phyloP scores from a whole-genome alignment of 2,797 vertebrate genomes.

The Gorsachius magnificus region DNA sequence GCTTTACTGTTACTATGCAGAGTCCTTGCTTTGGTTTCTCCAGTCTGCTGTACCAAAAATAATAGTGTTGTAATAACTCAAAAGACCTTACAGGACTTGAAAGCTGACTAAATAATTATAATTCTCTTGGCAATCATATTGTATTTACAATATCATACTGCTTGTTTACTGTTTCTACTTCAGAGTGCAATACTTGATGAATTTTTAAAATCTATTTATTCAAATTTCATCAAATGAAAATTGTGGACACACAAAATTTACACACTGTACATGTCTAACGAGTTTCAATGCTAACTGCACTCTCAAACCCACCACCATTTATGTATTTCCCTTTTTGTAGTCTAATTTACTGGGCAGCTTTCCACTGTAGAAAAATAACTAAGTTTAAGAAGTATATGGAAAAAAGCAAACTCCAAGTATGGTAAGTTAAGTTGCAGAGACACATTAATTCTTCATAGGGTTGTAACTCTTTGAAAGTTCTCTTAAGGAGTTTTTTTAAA shows the following conservation, averaged over 20 bases:
- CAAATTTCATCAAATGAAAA: background rate
- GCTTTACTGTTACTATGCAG: background rate
- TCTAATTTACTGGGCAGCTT: background rate
- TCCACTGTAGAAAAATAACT: background rate
- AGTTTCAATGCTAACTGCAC: background rate
- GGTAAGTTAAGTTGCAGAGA: background rate
- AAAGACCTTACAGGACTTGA: background rate
- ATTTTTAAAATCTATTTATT: background rate
- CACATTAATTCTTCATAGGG: background rate
- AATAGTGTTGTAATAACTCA: background rate
- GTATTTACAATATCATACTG: background rate
- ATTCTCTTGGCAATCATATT: background rate
- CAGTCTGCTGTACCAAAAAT: background rate
- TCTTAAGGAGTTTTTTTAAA: background rate
- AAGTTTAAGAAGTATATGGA: background rate
- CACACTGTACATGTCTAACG: background rate
- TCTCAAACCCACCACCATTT: background rate
- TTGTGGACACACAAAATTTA: background rate
- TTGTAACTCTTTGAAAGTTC: background rate
- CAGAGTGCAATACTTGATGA: background rate
- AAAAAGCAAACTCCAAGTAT: background rate
- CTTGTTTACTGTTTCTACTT: background rate
- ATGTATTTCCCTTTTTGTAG: background rate
- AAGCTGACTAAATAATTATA: background rate
- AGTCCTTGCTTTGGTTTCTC: background rate